Conservation (phyloP, 2,797 vertebrate genomes). For the Eupleurogrammus muticus region DNA sequence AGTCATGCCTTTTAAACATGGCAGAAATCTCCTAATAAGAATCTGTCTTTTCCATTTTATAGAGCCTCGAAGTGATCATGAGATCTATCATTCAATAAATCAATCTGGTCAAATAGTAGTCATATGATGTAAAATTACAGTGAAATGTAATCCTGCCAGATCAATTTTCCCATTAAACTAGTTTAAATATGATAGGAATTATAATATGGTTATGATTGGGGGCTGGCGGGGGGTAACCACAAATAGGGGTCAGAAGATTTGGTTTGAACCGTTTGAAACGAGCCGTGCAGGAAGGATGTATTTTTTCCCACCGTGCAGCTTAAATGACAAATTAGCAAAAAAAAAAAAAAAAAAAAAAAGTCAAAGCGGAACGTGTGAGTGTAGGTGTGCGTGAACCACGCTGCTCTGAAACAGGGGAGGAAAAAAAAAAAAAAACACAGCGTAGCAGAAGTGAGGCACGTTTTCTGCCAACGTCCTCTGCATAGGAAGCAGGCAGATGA, state of each 20-base stretch:
- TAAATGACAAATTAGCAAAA: constrained; percentile 20
- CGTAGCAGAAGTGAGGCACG: constrained; percentile 49
- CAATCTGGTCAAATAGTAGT: no score
- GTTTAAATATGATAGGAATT: no score
- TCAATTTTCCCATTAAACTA: no score
- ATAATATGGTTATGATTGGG: no score
- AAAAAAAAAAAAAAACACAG: no score
- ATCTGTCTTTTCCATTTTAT: constrained; percentile 5
- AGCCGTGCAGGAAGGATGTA: constrained; percentile 15
- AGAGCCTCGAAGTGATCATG: constrained; percentile 7
- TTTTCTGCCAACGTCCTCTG: constrained; percentile 63
- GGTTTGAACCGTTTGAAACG: constrained; percentile 17
- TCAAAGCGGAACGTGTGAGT: constrained; percentile 16
- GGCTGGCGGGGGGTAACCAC: not conserved
- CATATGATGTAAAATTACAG: no score
- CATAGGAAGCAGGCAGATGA: constrained; percentile 75
- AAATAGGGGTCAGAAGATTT: constrained; percentile 15
- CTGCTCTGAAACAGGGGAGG: constrained; percentile 23
- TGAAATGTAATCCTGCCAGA: no score
- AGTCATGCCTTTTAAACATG: not conserved
- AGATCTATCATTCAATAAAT: no score
- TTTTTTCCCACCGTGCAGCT: constrained; percentile 15
- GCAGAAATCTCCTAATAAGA: constrained; percentile 8
- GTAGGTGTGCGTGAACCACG: constrained; percentile 20
- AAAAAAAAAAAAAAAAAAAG: no score